Evolutionary conservation across 2,113 vertebrate genomes (phyloP).

Genomic region (Fregetta grallaria): DNA sequence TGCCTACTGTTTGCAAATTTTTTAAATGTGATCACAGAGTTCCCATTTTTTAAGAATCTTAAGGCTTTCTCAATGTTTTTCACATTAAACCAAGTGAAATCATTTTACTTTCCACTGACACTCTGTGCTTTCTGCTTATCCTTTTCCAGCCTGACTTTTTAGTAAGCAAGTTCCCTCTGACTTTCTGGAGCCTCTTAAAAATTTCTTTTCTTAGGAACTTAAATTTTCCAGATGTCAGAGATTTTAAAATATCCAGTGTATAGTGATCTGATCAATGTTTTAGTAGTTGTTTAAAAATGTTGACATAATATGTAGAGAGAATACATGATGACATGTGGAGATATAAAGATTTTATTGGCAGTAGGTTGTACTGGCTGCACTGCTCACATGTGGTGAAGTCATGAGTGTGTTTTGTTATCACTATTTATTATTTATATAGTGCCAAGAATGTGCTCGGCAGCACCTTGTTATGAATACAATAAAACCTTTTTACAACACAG

Average conservation of each 20-base stretch:
- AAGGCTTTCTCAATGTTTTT: slow-evolving; percentile 18
- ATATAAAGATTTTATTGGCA: not conserved
- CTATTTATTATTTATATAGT: slow-evolving; percentile 1
- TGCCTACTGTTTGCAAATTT: not conserved
- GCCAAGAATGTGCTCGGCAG: not conserved
- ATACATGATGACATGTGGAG: not conserved
- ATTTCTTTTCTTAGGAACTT: not conserved
- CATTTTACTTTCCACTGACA: not conserved
- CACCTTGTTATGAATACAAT: not conserved
- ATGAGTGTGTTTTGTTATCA: not conserved
- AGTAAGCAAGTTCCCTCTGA: not conserved
- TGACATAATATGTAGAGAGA: not conserved
- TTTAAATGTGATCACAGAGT: not conserved
- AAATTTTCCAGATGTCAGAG: not conserved
- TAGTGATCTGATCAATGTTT: not conserved
- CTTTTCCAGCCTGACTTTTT: not conserved
- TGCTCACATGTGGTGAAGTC: not conserved
- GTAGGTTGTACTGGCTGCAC: not conserved
- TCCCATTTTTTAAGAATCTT: not conserved
- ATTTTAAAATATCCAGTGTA: not conserved
- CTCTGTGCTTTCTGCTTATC: not conserved
- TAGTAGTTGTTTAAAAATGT: not conserved
- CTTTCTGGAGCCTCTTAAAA: not conserved
- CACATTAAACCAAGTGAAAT: not conserved
- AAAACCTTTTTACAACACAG: not conserved